These are phyloP conservation scores for Fragum sueziense DNA, from an alignment of 2,888 invertebrate species.

Conservation along the genomic window DNA sequence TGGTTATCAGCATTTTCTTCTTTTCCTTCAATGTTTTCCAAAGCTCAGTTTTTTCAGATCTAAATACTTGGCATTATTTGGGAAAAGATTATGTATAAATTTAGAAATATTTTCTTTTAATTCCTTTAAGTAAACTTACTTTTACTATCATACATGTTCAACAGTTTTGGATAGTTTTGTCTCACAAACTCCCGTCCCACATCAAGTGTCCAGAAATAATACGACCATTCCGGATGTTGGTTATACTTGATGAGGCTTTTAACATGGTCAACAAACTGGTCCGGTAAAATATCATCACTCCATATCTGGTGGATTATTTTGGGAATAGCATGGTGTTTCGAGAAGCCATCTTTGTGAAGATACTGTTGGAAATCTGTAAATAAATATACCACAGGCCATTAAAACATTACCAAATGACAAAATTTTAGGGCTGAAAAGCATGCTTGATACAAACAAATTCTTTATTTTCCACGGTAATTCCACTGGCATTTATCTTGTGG, in stretches of 20 bases:
- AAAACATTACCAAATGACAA: background rate
- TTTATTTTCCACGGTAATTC: no score
- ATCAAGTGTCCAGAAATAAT: slow-evolving; percentile 15
- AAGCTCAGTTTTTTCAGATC: no score
- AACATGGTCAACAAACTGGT: slow-evolving; percentile 1
- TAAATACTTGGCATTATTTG: no score
- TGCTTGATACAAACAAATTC: no score
- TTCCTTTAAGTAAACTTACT: no score
- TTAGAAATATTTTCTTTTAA: no score
- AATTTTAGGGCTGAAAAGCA: background rate
- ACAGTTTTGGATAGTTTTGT: slow-evolving; percentile 2
- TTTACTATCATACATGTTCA: background rate
- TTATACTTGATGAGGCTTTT: background rate
- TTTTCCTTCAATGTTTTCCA: no score
- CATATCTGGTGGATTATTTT: slow-evolving; percentile 11
- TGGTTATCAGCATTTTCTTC: no score
- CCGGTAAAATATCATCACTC: slow-evolving; percentile 1
- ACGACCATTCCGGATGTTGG: slow-evolving; percentile 3
- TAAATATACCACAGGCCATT: background rate
- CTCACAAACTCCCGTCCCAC: background rate
- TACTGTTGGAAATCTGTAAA: background rate
- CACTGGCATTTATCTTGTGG: no score
- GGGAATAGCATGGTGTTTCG: background rate
- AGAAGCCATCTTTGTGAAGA: background rate
- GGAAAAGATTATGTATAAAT: no score